These are phyloP conservation scores for Mamestra configurata DNA, from an alignment of 1,140 invertebrate species.

Conservation along the genomic window DNA sequence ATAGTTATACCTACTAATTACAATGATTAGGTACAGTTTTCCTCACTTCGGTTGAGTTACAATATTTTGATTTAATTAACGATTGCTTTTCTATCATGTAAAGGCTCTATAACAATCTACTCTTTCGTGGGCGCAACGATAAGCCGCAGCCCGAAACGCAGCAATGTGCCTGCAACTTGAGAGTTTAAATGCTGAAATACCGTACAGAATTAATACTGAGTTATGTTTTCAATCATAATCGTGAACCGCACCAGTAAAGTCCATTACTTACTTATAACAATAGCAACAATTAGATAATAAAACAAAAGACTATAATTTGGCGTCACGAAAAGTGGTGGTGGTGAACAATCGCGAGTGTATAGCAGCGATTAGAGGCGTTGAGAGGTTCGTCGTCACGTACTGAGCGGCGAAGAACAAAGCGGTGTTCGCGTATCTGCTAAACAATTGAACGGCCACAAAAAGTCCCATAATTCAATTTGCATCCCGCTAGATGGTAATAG, in stretches of 20 bases:
- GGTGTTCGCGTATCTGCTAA: conserved; percentile 62
- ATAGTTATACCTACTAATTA: background rate
- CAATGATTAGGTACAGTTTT: conserved; percentile 18
- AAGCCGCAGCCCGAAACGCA: background rate
- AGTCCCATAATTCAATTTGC: conserved; percentile 87
- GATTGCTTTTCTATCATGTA: background rate
- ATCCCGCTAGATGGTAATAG: conserved; percentile 82
- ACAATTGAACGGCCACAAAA: conserved; percentile 84
- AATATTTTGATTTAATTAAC: conserved; percentile 25
- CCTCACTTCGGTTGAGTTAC: background rate
- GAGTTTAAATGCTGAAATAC: conserved; percentile 23
- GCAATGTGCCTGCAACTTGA: background rate
- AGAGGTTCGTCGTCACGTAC: conserved; percentile 85
- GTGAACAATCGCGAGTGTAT: conserved; percentile 72
- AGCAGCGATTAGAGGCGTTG: conserved; percentile 76
- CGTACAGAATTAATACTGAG: conserved; percentile 47
- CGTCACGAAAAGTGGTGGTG: conserved; percentile 73
- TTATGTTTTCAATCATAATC: conserved; percentile 51
- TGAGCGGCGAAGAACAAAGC: conserved; percentile 83
- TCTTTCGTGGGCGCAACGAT: background rate
- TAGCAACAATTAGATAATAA: conserved; percentile 84
- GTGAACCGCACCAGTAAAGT: conserved; percentile 56
- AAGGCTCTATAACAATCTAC: background rate
- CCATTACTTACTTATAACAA: conserved; percentile 70
- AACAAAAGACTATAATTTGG: conserved; percentile 83